These are phyloP conservation scores for Boleophthalmus pectinirostris DNA, from an alignment of 2,113 vertebrate species.

Conservation along the genomic window DNA sequence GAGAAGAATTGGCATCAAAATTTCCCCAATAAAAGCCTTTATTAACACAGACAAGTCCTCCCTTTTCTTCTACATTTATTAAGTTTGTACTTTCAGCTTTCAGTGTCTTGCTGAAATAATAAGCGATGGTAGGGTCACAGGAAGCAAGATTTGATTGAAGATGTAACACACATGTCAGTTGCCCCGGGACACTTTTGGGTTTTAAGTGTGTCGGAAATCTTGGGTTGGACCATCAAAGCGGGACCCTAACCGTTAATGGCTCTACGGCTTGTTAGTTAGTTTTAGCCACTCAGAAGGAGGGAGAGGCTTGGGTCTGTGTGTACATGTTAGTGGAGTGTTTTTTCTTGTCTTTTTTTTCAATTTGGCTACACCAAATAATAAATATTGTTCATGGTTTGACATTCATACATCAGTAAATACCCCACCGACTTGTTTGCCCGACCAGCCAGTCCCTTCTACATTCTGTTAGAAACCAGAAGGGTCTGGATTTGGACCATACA, in stretches of 20 bases:
- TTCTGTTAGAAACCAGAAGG: too few species aligned
- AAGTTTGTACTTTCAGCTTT: slow-evolving; percentile 45
- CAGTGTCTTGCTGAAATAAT: slow-evolving; percentile 50
- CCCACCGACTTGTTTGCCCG: too few species aligned
- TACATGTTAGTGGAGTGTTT: background rate
- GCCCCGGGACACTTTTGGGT: slow-evolving; percentile 36
- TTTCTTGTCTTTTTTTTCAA: too few species aligned
- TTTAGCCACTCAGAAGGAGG: slow-evolving; percentile 53
- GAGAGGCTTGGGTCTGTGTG: slow-evolving; percentile 14
- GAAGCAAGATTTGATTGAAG: slow-evolving; percentile 38
- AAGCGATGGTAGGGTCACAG: slow-evolving; percentile 45
- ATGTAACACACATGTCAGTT: slow-evolving; percentile 42
- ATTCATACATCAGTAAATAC: too few species aligned
- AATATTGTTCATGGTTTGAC: too few species aligned
- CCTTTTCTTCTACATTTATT: slow-evolving; percentile 64
- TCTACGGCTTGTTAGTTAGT: slow-evolving; percentile 69
- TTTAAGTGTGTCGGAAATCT: slow-evolving; percentile 56
- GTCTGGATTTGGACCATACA: too few species aligned
- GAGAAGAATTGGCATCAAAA: slow-evolving; percentile 50
- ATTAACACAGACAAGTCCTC: slow-evolving; percentile 52
- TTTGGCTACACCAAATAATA: too few species aligned
- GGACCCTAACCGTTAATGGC: slow-evolving; percentile 48
- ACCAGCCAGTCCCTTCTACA: too few species aligned
- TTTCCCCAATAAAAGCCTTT: slow-evolving; percentile 56
- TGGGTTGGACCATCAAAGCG: slow-evolving; percentile 61